Percentiles rank a stretch among this genome's conserved stretches.
Evolutionary conservation across 2,888 invertebrate genomes (phyloP).

Genomic region (Melangyna quadrimaculata): DNA sequence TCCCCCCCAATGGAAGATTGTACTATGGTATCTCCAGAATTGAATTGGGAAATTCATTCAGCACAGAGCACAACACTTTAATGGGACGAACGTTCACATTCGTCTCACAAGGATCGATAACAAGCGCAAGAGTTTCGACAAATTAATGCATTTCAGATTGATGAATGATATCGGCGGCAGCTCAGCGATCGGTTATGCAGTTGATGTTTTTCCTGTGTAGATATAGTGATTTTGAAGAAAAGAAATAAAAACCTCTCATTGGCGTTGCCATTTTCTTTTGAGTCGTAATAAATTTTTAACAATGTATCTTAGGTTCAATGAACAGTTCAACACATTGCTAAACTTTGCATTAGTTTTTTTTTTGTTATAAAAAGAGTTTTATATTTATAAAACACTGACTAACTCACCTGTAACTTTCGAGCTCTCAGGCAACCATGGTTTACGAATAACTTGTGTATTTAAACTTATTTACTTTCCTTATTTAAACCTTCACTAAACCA

Average conservation of each 20-base stretch:
- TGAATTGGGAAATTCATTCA: conserved; percentile 52
- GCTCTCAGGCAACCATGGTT: too few relatives aligned
- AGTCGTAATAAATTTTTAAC: background rate
- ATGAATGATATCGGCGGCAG: conserved; percentile 41
- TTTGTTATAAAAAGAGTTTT: too few relatives aligned
- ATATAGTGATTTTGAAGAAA: background rate
- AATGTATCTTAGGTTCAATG: background rate
- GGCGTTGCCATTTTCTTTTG: background rate
- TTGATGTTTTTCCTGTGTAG: background rate
- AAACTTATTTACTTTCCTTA: too few relatives aligned
- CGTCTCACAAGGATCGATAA: conserved; percentile 61
- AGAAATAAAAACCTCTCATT: background rate
- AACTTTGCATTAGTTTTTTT: background rate
- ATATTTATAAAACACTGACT: too few relatives aligned
- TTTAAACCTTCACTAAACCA: too few relatives aligned
- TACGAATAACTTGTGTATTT: too few relatives aligned
- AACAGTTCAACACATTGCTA: background rate
- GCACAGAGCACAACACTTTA: conserved; percentile 6
- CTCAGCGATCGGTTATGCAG: background rate
- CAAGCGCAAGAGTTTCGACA: conserved; percentile 70
- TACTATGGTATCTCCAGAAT: conserved; percentile 39
- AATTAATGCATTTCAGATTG: conserved; percentile 70
- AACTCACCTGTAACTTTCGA: too few relatives aligned
- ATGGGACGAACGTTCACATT: conserved; percentile 42
- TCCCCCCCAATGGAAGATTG: conserved; percentile 25